Percentiles rank a stretch among this genome's conserved stretches.
phyloP scores from a whole-genome alignment of 2,888 invertebrate genomes.

The Pherbina coryleti region DNA sequence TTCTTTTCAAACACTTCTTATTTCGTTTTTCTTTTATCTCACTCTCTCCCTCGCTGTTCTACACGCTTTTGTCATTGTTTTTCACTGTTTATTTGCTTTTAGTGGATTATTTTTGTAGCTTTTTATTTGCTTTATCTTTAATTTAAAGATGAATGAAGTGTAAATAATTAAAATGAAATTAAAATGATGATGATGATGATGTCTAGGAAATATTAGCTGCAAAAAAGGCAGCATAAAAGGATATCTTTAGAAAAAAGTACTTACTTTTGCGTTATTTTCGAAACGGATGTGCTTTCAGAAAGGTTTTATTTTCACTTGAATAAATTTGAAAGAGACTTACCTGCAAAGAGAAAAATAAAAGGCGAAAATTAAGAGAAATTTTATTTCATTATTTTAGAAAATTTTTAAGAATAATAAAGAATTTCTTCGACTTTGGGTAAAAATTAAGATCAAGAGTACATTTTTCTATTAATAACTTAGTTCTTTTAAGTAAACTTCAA shows the following conservation, averaged over 20 bases:
- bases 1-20: conserved; percentile 30
- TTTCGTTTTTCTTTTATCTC: neutral
- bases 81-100: neutral
- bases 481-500: too few species aligned
- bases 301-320: neutral
- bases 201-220: conserved; percentile 17
- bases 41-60: neutral
- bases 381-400: too few species aligned
- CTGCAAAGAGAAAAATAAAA: conserved; percentile 1
- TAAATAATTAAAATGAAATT: conserved; percentile 27
- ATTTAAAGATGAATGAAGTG: conserved; percentile 28
- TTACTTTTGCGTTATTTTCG: neutral
- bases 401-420: neutral
- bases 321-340: neutral
- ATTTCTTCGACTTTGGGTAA: neutral
- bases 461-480: too few species aligned
- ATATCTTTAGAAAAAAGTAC: conserved; percentile 2
- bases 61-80: neutral
- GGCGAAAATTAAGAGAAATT: neutral
- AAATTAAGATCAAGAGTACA: neutral
- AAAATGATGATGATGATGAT: neutral
- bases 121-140: neutral
- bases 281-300: neutral
- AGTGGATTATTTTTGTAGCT: neutral
- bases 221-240: neutral